Conservation (phyloP, 92 coral and sea anemone species). For the Heteractis magnifica region DNA sequence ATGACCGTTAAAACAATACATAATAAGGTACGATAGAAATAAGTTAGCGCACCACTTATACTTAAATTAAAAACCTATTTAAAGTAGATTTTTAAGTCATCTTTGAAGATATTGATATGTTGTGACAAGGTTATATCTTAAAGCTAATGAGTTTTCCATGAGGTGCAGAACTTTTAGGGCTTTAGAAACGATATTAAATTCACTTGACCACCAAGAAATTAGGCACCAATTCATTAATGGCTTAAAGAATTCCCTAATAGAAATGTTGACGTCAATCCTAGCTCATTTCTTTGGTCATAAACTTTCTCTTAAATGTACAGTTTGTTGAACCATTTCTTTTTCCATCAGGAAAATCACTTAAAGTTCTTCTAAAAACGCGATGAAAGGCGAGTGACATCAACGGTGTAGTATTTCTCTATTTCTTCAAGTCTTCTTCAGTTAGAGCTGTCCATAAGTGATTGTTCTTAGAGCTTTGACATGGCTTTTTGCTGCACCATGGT, state of each 20-base stretch:
- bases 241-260: neutral
- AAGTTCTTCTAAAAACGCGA: neutral
- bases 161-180: neutral
- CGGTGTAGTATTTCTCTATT: neutral
- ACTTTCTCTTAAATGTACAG: neutral
- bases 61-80: neutral
- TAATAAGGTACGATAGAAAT: neutral
- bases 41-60: neutral
- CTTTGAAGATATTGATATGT: neutral
- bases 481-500: slow-evolving; percentile 4
- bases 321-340: neutral
- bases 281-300: neutral
- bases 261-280: neutral
- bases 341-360: slow-evolving; percentile 3
- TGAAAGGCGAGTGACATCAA: neutral
- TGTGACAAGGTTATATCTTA: slow-evolving; percentile 3
- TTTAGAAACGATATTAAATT: neutral
- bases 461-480: neutral
- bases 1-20: neutral
- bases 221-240: slow-evolving; percentile 1
- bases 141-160: slow-evolving; percentile 6
- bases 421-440: neutral
- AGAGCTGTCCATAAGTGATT: neutral
- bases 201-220: slow-evolving; percentile 1
- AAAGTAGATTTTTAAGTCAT: neutral